Evolutionary conservation across 2,888 invertebrate genomes (phyloP).

Genomic region (Drosophila stalkeri): DNA sequence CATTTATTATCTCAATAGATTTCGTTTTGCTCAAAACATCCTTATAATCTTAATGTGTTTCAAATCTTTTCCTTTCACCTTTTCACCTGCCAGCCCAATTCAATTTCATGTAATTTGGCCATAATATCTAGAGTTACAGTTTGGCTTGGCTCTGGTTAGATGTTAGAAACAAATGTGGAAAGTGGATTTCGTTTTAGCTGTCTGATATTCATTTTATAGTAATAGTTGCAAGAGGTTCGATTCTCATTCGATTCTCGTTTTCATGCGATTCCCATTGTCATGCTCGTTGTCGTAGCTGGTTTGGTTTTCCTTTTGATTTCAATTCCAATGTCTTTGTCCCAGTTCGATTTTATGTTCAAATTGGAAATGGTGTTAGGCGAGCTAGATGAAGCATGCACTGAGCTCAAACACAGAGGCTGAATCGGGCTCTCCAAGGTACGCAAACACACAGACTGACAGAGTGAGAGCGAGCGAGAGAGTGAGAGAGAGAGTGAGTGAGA

Average conservation of each 20-base stretch:
- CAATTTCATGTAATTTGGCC: conserved; percentile 26
- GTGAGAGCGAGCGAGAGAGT: conserved; percentile 6
- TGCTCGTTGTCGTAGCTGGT: conserved; percentile 1
- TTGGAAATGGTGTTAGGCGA: conserved; percentile 75
- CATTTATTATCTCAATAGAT: too few relatives aligned
- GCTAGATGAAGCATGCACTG: conserved; percentile 61
- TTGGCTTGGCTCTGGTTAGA: conserved; percentile 9
- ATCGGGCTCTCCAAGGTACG: conserved; percentile 15
- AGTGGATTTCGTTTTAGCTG: conserved; percentile 32
- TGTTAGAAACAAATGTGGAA: conserved; percentile 40
- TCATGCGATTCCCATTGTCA: conserved; percentile 8
- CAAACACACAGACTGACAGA: conserved; percentile 12
- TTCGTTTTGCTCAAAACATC: too few relatives aligned
- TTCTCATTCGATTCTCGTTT: conserved; percentile 14
- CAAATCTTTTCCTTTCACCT: neutral
- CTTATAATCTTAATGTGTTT: neutral
- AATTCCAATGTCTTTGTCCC: conserved; percentile 66
- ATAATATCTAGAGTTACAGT: conserved; percentile 11
- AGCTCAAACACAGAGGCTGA: conserved; percentile 24
- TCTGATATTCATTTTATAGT: conserved; percentile 10
- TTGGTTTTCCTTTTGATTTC: conserved; percentile 49
- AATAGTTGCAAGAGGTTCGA: conserved; percentile 2
- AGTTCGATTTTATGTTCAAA: conserved; percentile 71
- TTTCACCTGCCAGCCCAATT: neutral
- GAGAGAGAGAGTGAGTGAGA: neutral